phyloP scores from a whole-genome alignment of 2,113 vertebrate genomes.

The Clarias batrachus region DNA sequence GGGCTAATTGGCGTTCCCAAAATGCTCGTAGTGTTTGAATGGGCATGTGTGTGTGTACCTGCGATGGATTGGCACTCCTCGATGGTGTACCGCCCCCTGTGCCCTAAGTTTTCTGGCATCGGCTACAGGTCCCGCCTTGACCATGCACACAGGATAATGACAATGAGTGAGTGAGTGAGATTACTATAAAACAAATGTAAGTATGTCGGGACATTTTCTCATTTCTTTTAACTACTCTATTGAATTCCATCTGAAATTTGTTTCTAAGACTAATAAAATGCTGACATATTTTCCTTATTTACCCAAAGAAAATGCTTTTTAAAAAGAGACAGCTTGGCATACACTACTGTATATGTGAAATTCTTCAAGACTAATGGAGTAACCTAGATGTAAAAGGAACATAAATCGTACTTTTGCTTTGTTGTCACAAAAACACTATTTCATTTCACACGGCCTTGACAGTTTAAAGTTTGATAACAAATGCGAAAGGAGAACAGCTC shows the following conservation, averaged over 20 bases:
- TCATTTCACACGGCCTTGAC: not conserved
- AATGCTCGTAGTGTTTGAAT: too few relatives aligned
- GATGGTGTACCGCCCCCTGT: too few relatives aligned
- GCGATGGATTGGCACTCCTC: too few relatives aligned
- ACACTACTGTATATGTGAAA: not conserved
- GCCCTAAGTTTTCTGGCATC: too few relatives aligned
- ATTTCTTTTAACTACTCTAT: too few relatives aligned
- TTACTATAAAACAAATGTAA: not conserved
- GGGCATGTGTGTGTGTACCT: too few relatives aligned
- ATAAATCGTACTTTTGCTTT: not conserved
- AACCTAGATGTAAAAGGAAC: not conserved
- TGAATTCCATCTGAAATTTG: not conserved
- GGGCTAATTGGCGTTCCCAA: too few relatives aligned
- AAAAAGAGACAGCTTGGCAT: not conserved
- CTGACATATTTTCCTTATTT: not conserved
- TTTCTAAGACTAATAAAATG: not conserved
- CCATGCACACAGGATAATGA: too few relatives aligned
- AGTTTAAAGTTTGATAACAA: not conserved
- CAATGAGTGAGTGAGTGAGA: too few relatives aligned
- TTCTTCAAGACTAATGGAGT: not conserved
- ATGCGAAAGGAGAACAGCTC: not conserved
- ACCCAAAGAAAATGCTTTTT: not conserved
- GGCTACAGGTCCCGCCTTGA: too few relatives aligned
- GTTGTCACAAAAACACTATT: not conserved
- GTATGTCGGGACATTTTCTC: not conserved